Evolutionary conservation across 2,113 vertebrate genomes (phyloP).

Genomic region (Nycticebus coucang): DNA sequence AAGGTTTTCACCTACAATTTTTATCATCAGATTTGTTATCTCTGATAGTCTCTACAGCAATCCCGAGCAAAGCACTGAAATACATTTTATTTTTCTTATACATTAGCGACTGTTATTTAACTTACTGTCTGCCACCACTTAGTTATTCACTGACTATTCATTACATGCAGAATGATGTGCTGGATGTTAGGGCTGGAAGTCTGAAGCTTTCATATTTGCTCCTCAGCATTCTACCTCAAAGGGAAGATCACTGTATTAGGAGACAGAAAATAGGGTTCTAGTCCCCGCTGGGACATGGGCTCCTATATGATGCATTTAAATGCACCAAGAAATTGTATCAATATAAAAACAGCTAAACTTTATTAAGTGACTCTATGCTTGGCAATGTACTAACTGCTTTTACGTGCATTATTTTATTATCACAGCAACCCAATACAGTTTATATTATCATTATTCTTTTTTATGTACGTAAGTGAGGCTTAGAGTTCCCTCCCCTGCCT

Average conservation of each 20-base stretch:
- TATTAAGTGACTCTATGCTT: background rate
- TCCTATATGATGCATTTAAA: background rate
- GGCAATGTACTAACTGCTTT: background rate
- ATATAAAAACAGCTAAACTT: background rate
- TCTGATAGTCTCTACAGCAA: background rate
- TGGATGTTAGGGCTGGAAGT: background rate
- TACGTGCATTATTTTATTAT: background rate
- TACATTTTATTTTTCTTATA: conserved; percentile 37
- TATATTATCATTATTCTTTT: background rate
- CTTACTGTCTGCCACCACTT: background rate
- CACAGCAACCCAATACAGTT: background rate
- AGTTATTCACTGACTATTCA: background rate
- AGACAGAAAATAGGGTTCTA: background rate
- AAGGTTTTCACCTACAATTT: background rate
- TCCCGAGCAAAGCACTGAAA: conserved; percentile 17
- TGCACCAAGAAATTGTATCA: background rate
- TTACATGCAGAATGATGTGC: background rate
- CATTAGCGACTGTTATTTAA: conserved; percentile 18
- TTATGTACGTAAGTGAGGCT: background rate
- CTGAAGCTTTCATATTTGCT: background rate
- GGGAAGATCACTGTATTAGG: background rate
- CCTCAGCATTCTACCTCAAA: background rate
- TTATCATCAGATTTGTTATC: background rate
- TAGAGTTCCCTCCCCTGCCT: accelerated
- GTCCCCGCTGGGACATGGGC: background rate